These are phyloP conservation scores for Anoplophora glabripennis DNA, from an alignment of 1,140 invertebrate species.

Conservation along the genomic window DNA sequence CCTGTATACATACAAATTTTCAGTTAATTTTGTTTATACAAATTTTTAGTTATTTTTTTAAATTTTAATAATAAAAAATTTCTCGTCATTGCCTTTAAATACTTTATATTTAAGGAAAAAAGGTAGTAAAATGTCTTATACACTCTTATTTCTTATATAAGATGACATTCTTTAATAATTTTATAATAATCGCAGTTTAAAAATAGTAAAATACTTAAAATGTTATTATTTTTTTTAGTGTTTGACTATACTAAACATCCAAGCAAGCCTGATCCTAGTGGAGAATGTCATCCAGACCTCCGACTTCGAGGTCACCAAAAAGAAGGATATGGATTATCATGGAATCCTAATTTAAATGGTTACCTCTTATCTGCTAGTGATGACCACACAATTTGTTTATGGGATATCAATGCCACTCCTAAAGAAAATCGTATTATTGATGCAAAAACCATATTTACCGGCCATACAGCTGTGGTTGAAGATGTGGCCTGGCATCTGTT, in stretches of 20 bases:
- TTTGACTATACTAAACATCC: slow-evolving; percentile 99
- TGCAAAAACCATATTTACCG: slow-evolving; percentile 98
- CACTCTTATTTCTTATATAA: too few species aligned
- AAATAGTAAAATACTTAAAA: neutral
- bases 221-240: slow-evolving; percentile 54
- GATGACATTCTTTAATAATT: too few species aligned
- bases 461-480: slow-evolving; percentile 98
- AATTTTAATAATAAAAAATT: too few species aligned
- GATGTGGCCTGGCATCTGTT: slow-evolving; percentile 99
- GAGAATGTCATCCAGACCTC: slow-evolving; percentile 93
- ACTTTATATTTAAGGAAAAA: too few species aligned
- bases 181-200: too few species aligned
- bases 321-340: slow-evolving; percentile 98
- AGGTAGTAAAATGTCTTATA: too few species aligned
- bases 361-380: slow-evolving; percentile 94
- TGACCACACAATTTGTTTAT: slow-evolving; percentile 99
- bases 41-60: too few species aligned
- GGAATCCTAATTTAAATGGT: slow-evolving; percentile 99
- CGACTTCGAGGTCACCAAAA: slow-evolving; percentile 95
- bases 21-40: too few species aligned
- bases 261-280: slow-evolving; percentile 95
- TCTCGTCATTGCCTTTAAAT: too few species aligned
- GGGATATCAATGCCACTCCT: slow-evolving; percentile 97
- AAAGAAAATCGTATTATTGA: slow-evolving; percentile 94
- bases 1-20: too few species aligned